Evolutionary conservation across 1,140 invertebrate genomes (phyloP).

Genomic region (Stegodyphus mimosarum): DNA sequence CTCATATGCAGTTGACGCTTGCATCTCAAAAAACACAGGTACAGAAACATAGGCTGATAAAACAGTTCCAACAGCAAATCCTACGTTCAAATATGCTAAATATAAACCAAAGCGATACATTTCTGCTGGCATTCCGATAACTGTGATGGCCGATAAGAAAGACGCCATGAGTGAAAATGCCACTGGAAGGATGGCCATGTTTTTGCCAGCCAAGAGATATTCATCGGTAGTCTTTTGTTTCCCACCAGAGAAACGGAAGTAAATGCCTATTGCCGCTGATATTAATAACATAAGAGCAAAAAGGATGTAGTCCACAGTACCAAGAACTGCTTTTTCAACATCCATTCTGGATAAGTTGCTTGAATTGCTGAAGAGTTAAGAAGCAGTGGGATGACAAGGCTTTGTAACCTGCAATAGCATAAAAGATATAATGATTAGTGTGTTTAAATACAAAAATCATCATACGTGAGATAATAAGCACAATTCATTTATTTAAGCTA

Average conservation of each 20-base stretch:
- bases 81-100: not conserved
- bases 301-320: conserved; percentile 74
- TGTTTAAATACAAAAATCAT: too few relatives aligned
- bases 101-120: conserved; percentile 65
- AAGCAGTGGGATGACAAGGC: too few relatives aligned
- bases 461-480: too few relatives aligned
- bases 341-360: not conserved
- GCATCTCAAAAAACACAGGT: conserved; percentile 89
- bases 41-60: conserved; percentile 85
- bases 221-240: conserved; percentile 74
- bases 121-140: conserved; percentile 68
- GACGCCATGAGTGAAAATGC: conserved; percentile 82
- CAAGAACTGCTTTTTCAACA: conserved; percentile 11
- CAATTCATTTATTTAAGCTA: too few relatives aligned
- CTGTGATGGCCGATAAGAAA: conserved; percentile 70
- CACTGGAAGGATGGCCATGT: conserved; percentile 83
- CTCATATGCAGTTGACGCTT: conserved; percentile 89
- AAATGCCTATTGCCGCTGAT: conserved; percentile 78
- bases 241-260: conserved; percentile 72
- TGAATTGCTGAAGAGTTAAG: too few relatives aligned
- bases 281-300: conserved; percentile 71
- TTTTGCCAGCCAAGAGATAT: conserved; percentile 86
- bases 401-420: too few relatives aligned
- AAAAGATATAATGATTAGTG: too few relatives aligned
- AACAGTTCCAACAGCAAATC: conserved; percentile 76